These are phyloP conservation scores for Heteropelma amictum DNA, from an alignment of 2,888 invertebrate species.

Conservation along the genomic window DNA sequence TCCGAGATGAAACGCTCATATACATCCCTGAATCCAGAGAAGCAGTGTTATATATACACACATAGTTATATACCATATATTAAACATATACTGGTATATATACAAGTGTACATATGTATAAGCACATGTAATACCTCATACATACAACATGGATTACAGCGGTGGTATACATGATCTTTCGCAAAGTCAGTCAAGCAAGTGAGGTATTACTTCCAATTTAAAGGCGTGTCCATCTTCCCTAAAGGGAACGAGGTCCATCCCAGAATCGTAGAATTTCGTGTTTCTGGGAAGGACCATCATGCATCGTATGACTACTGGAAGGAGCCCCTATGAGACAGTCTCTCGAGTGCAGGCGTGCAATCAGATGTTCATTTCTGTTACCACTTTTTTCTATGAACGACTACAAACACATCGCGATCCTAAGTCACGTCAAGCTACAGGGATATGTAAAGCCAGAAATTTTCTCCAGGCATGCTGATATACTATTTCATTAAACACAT, in stretches of 20 bases:
- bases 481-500: too few species aligned
- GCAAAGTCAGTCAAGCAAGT: constrained; percentile 32
- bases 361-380: constrained; percentile 16
- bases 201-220: constrained; percentile 65
- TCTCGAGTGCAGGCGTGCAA: constrained; percentile 39
- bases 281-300: constrained; percentile 34
- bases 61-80: too few species aligned
- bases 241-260: constrained; percentile 56
- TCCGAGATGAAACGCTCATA: constrained; percentile 32
- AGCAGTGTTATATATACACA: neutral
- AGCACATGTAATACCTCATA: too few species aligned
- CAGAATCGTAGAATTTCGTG: constrained; percentile 47
- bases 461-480: too few species aligned
- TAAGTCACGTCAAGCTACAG: too few species aligned
- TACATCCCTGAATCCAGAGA: constrained; percentile 9
- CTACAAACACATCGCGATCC: constrained; percentile 28
- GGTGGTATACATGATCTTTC: constrained; percentile 17
- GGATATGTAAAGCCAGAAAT: too few species aligned
- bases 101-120: neutral
- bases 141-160: constrained; percentile 25
- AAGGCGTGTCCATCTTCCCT: constrained; percentile 57
- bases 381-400: constrained; percentile 11
- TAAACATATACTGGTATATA: too few species aligned
- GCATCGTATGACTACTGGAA: constrained; percentile 9
- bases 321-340: constrained; percentile 4